Evolutionary conservation across 1,140 invertebrate genomes (phyloP).

Genomic region (Leptinotarsa lineolata): DNA sequence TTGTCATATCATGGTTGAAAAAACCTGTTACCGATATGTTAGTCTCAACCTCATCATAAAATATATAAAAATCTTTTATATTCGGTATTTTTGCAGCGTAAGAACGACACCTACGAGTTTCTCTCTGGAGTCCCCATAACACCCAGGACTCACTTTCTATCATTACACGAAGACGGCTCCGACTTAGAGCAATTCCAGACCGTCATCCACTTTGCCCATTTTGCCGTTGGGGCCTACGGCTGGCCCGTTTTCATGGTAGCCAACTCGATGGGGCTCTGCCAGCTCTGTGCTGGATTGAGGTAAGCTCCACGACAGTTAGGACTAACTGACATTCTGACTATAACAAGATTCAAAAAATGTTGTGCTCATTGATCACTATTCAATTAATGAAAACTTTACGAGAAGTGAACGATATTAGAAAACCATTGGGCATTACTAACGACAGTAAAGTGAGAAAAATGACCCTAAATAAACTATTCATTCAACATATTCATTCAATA

Average conservation of each 20-base stretch:
- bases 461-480: too few relatives aligned
- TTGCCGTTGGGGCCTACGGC: constrained; percentile 85
- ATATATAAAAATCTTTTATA: too few relatives aligned
- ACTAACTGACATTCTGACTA: background rate
- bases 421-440: too few relatives aligned
- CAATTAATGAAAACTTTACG: too few relatives aligned
- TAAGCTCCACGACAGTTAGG: constrained; percentile 48
- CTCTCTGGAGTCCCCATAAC: constrained; percentile 87
- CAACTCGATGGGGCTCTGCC: constrained; percentile 69
- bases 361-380: too few relatives aligned
- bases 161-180: constrained; percentile 75
- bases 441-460: too few relatives aligned
- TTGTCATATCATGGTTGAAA: too few relatives aligned
- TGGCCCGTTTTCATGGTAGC: constrained; percentile 88
- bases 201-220: constrained; percentile 86
- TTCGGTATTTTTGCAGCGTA: constrained; percentile 60
- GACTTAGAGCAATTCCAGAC: constrained; percentile 75
- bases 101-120: constrained; percentile 89
- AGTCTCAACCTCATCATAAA: too few relatives aligned
- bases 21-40: too few relatives aligned
- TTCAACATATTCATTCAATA: too few relatives aligned
- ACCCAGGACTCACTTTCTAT: constrained; percentile 80
- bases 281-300: constrained; percentile 72
- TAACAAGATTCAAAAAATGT: too few relatives aligned
- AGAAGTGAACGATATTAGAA: too few relatives aligned